Percentiles rank a stretch among this genome's conserved stretches.
Evolutionary conservation across 2,888 invertebrate species (phyloP).

Genomic region (Morpho deidamia): DNA sequence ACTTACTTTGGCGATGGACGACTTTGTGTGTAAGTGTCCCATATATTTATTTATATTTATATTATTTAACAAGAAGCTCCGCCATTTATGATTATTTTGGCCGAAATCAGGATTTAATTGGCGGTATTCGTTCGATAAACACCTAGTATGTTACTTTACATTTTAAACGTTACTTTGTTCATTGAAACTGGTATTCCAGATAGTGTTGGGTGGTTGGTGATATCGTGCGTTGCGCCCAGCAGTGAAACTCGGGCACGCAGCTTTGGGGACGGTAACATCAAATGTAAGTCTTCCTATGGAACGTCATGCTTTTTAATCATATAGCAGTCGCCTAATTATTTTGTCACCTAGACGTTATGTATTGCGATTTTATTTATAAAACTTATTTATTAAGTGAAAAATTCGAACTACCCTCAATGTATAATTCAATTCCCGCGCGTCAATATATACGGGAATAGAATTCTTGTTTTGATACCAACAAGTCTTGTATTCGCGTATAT

Average conservation of each 20-base stretch:
- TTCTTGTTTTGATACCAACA: constrained; percentile 2
- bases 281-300: constrained; percentile 26
- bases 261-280: constrained; percentile 19
- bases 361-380: constrained; percentile 8
- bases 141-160: background rate
- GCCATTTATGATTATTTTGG: too few species aligned
- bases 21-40: too few species aligned
- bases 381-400: constrained; percentile 1
- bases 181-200: too few species aligned
- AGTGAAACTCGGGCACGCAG: constrained; percentile 5
- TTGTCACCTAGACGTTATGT: constrained; percentile 8
- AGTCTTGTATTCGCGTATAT: constrained; percentile 7
- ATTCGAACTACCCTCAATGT: constrained; percentile 14
- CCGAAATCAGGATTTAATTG: too few species aligned
- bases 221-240: constrained; percentile 5
- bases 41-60: too few species aligned
- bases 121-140: too few species aligned
- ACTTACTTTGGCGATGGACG: too few species aligned
- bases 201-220: constrained; percentile 13
- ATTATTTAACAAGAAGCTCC: too few species aligned
- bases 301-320: constrained; percentile 19
- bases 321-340: constrained; percentile 15
- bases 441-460: constrained; percentile 3
- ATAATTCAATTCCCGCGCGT: background rate
- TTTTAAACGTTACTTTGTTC: too few species aligned